Evolutionary conservation across 1,140 invertebrate genomes (phyloP).

Genomic region (Drosophila willistoni): DNA sequence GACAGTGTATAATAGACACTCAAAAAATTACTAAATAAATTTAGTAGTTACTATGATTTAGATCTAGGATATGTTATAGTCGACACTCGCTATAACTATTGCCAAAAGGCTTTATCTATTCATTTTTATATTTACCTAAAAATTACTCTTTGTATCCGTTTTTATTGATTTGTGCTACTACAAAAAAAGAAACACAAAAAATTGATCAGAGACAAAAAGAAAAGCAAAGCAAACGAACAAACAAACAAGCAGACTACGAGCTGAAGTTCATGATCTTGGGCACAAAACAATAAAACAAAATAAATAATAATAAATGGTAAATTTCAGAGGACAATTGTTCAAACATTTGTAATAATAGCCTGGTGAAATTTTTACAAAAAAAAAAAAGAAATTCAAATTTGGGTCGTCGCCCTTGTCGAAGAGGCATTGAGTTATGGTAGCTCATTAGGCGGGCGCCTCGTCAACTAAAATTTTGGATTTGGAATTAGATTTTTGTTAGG

Average conservation of each 20-base stretch:
- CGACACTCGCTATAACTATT: neutral
- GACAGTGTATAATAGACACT: too few relatives aligned
- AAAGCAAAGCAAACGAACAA: neutral
- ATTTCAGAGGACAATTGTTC: constrained; percentile 55
- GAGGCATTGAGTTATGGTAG: constrained; percentile 70
- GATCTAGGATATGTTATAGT: too few relatives aligned
- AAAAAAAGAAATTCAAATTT: constrained; percentile 63
- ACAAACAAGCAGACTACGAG: constrained; percentile 14
- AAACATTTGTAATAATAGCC: constrained; percentile 46
- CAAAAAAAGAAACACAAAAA: constrained; percentile 42
- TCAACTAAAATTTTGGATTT: constrained; percentile 20
- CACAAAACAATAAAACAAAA: constrained; percentile 47
- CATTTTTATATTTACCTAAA: constrained; percentile 53
- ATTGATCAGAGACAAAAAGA: constrained; percentile 50
- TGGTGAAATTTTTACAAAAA: constrained; percentile 67
- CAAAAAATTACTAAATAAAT: too few relatives aligned
- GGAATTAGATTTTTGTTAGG: neutral
- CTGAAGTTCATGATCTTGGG: constrained; percentile 74
- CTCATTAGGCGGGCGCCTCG: constrained; percentile 70
- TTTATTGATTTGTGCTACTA: constrained; percentile 78
- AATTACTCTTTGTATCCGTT: constrained; percentile 30
- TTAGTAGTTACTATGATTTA: too few relatives aligned
- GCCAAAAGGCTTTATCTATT: constrained; percentile 41
- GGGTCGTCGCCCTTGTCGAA: constrained; percentile 37
- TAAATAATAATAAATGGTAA: constrained; percentile 9